Percentiles rank a stretch among this genome's conserved stretches.
phyloP scores from a whole-genome alignment of 2,113 vertebrate genomes.

The Pseudorectes ferrugineus region DNA sequence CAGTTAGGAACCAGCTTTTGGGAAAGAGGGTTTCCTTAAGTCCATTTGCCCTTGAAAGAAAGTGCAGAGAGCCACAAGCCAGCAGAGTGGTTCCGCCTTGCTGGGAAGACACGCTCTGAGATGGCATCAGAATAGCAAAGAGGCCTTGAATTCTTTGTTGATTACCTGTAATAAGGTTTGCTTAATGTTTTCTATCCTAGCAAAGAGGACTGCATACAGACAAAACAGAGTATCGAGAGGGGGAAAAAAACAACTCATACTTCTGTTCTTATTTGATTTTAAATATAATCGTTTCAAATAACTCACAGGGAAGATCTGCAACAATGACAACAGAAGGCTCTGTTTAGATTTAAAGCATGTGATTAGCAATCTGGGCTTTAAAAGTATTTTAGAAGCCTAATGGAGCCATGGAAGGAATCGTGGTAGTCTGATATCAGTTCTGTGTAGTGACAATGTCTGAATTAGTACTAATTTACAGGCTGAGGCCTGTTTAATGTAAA shows the following conservation, averaged over 20 bases:
- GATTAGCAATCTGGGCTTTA: constrained; percentile 2
- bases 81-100: neutral
- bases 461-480: neutral
- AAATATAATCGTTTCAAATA: neutral
- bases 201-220: neutral
- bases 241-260: neutral
- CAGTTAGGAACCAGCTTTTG: neutral
- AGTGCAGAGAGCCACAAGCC: neutral
- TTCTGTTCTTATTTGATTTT: neutral
- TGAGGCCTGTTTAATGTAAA: neutral
- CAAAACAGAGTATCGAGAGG: neutral
- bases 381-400: constrained; percentile 42
- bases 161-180: neutral
- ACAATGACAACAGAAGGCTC: neutral
- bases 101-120: neutral
- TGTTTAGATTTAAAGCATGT: neutral
- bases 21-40: neutral
- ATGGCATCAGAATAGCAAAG: neutral
- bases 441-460: neutral
- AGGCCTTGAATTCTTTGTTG: neutral
- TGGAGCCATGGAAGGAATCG: neutral
- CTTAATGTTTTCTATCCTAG: neutral
- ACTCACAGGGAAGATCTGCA: neutral
- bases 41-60: neutral
- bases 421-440: neutral